phyloP scores from a whole-genome alignment of 92 coral and sea anemone species.

The Scolanthus callimorphus region DNA sequence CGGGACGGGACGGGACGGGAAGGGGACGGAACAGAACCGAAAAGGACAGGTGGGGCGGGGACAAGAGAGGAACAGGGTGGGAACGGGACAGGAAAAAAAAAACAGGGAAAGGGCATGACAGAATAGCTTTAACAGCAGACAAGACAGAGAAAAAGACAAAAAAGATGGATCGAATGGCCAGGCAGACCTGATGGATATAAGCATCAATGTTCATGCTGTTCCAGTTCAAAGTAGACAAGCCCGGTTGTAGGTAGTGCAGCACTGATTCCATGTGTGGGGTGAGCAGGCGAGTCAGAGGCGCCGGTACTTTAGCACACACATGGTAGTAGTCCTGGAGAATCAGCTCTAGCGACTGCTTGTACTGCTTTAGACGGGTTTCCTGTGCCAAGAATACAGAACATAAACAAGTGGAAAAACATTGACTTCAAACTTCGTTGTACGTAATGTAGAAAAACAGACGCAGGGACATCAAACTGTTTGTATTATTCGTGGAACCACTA shows the following conservation, averaged over 20 bases:
- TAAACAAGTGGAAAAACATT: not conserved
- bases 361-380: constrained; percentile 93
- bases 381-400: constrained; percentile 3
- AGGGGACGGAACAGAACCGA: no score
- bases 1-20: no score
- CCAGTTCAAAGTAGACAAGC: constrained; percentile 91
- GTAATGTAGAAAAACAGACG: not conserved
- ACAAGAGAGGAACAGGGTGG: no score
- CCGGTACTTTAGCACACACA: constrained; percentile 79
- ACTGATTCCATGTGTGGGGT: constrained; percentile 96
- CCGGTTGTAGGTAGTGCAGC: constrained; percentile 91
- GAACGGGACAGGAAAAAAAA: no score
- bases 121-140: no score
- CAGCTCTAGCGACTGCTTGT: constrained; percentile 91
- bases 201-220: constrained; percentile 99
- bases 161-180: no score
- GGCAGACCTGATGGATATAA: constrained; percentile 76
- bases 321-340: constrained; percentile 80
- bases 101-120: no score
- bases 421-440: no score
- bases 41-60: no score
- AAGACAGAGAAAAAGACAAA: no score
- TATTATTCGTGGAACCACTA: no score
- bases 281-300: constrained; percentile 63
- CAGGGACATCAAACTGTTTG: not conserved